phyloP scores from a whole-genome alignment of 2,888 invertebrate species.

The Heliconius charithonia region DNA sequence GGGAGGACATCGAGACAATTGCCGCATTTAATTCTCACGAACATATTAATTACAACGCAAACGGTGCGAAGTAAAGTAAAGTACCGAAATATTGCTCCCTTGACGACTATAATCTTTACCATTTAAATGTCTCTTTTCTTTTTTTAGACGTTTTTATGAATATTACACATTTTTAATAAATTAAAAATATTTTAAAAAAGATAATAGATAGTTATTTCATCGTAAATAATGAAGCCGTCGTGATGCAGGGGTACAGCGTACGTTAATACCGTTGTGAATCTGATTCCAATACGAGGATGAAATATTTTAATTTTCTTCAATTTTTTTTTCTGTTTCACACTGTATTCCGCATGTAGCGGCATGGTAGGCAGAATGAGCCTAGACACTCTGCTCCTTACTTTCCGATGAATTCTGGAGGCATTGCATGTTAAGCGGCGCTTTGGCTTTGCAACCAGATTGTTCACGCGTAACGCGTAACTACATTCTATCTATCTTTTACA shows the following conservation, averaged over 20 bases:
- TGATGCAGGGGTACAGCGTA: too few relatives aligned
- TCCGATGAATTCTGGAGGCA: too few relatives aligned
- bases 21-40: constrained; percentile 13
- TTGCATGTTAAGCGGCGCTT: too few relatives aligned
- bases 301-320: too few relatives aligned
- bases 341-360: too few relatives aligned
- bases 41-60: constrained; percentile 25
- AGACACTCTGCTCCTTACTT: too few relatives aligned
- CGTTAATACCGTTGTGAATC: too few relatives aligned
- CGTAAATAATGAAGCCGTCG: too few relatives aligned
- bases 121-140: background rate
- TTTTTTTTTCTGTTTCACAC: too few relatives aligned
- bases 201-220: background rate
- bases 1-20: constrained; percentile 15
- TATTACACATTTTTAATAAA: background rate
- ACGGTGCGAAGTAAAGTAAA: constrained; percentile 5
- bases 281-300: too few relatives aligned
- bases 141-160: constrained; percentile 13
- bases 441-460: too few relatives aligned
- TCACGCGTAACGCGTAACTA: background rate
- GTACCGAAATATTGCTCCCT: constrained; percentile 15
- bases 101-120: background rate
- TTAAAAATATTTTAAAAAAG: background rate
- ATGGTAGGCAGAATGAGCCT: too few relatives aligned
- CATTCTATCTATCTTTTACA: background rate